phyloP scores from a whole-genome alignment of 2,113 vertebrate genomes.

The Echinops telfairi region DNA sequence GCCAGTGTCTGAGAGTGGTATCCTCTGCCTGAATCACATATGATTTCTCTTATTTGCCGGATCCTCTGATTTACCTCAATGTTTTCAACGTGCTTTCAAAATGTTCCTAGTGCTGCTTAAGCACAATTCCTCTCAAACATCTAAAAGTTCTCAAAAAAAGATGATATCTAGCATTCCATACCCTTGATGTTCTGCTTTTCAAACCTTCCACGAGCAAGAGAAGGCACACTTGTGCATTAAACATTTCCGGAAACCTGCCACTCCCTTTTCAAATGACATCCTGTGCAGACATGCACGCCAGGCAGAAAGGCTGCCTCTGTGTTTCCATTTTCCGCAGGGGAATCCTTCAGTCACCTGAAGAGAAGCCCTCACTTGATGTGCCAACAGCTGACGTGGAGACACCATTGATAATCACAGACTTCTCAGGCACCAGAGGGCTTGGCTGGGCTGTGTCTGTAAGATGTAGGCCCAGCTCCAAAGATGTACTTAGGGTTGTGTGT shows the following conservation, averaged over 20 bases:
- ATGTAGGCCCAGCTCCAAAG: slow-evolving; percentile 65
- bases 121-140: slow-evolving; percentile 46
- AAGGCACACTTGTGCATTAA: slow-evolving; percentile 37
- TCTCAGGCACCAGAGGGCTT: slow-evolving; percentile 23
- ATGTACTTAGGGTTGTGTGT: not conserved
- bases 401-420: slow-evolving; percentile 31
- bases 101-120: slow-evolving; percentile 30
- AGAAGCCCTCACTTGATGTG: not conserved
- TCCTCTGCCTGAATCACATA: not conserved
- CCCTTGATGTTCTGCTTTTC: slow-evolving; percentile 18
- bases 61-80: slow-evolving; percentile 44
- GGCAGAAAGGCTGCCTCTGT: slow-evolving; percentile 39
- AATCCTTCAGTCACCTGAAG: slow-evolving; percentile 56
- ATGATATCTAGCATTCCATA: slow-evolving; percentile 36
- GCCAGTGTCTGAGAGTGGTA: not conserved
- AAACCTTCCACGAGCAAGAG: slow-evolving; percentile 41
- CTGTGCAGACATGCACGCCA: slow-evolving; percentile 45
- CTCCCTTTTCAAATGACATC: slow-evolving; percentile 71
- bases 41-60: not conserved
- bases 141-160: slow-evolving; percentile 32
- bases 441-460: slow-evolving; percentile 44
- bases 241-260: not conserved
- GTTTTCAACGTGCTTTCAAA: slow-evolving; percentile 32
- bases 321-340: slow-evolving; percentile 59
- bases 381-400: slow-evolving; percentile 17